Evolutionary conservation across 2,113 vertebrate species (phyloP).

Genomic region (Ciconia maguari): DNA sequence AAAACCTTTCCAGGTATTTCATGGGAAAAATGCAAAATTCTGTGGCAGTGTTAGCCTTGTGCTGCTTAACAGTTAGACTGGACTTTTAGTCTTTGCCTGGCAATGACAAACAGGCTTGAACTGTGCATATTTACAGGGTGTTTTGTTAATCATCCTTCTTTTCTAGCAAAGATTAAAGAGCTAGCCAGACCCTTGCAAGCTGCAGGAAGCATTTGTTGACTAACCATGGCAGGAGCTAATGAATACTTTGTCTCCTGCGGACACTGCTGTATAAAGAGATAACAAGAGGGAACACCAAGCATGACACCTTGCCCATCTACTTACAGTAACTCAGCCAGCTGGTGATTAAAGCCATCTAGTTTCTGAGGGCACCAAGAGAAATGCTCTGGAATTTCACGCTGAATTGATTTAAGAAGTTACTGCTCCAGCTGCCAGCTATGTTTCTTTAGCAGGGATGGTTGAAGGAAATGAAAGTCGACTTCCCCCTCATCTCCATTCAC

Average conservation of each 20-base stretch:
- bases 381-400: conserved; percentile 21
- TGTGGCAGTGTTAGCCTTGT: not conserved
- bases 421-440: not conserved
- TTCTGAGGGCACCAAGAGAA: not conserved
- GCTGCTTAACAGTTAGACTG: not conserved
- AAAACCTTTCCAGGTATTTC: not conserved
- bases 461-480: not conserved
- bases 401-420: conserved; percentile 30
- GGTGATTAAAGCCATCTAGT: not conserved
- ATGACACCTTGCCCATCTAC: not conserved
- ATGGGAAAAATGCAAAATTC: not conserved
- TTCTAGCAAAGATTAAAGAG: conserved; percentile 16
- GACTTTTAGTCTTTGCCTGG: not conserved
- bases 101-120: not conserved
- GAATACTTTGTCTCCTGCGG: not conserved
- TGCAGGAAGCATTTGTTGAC: conserved; percentile 7
- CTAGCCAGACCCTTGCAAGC: not conserved
- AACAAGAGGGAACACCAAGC: not conserved
- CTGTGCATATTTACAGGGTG: not conserved
- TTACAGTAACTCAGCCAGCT: not conserved
- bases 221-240: not conserved
- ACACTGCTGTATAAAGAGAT: not conserved
- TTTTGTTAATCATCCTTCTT: conserved; percentile 8
- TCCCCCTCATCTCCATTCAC: not conserved
- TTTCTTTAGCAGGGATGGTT: not conserved